Evolutionary conservation across 2,888 invertebrate species (phyloP), one percentile per base, ranked within the genome.

Genomic region (Erpobdella octoculata): DNA sequence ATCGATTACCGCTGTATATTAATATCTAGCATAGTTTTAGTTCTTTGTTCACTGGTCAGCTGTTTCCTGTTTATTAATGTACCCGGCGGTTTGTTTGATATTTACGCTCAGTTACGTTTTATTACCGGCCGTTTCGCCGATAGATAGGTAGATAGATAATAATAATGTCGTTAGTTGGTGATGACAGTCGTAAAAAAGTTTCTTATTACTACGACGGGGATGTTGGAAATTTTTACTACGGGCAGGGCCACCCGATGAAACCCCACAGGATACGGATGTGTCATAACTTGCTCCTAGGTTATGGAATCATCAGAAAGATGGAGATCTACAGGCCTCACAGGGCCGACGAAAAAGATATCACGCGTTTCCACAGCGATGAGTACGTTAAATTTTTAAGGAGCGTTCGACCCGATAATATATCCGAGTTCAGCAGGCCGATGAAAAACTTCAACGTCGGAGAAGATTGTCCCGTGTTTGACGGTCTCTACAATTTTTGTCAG

Each of bases 191-290:
- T 21, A 9, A 18, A n/a, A 59, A 9, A n/a, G 25, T 18, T 12
- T n/a, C 9, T 59, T 18, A 15, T 85, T 15, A 18, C 9, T 25
- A 21, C 18, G 15, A 80, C 94, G 95, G 94, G 86, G 97, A 98
- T 85, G 95, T 98, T 81, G 97, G 97, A 21, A 98, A 98, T 85
- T 98, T 96, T 83, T 97, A 98, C 83, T 99, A 98, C 89, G 98
- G 98, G 21, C 97, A 97, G 84, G 97, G 97, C 8, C 98, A 99
- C 87, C 98, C 97, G 36, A 98, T 99, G 98, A 99, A 99, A 84
- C 98, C 98, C 1, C 98, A 98, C 84, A 90, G 98, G 77, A 98
- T 98, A 88, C 90, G 97, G 83, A 98, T 98, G 97, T 96, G 97
- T 5, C 98, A 98, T 83, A 97, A 97, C 87, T 88, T 98, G 75